phyloP scores from a whole-genome alignment of 2,888 invertebrate genomes.

The Drosophila borborema region DNA sequence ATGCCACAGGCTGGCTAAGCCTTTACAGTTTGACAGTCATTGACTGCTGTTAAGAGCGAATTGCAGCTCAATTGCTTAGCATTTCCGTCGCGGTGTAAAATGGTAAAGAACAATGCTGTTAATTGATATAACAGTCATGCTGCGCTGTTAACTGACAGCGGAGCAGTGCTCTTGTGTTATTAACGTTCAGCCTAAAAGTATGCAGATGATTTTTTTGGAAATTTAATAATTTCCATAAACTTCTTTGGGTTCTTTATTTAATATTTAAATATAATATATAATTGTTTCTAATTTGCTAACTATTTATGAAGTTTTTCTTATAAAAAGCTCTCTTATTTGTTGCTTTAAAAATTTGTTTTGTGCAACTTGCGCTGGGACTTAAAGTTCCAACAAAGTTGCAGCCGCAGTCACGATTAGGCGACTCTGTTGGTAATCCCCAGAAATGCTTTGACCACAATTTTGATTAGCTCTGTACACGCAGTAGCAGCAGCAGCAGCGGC shows the following conservation, averaged over 20 bases:
- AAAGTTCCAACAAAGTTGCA: constrained; percentile 24
- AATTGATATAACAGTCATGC: too few species aligned
- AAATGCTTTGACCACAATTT: constrained; percentile 48
- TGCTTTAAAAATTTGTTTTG: neutral
- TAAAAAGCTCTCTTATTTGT: neutral
- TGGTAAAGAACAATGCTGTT: neutral
- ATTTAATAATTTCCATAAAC: too few species aligned
- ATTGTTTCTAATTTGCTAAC: neutral
- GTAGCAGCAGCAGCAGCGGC: constrained; percentile 16
- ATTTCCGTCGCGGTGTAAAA: neutral
- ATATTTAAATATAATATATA: neutral
- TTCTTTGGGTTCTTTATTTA: neutral
- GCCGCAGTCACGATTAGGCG: constrained; percentile 38
- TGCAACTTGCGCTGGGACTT: constrained; percentile 5
- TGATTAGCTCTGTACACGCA: constrained; percentile 54
- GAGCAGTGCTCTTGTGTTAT: neutral
- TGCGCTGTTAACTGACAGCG: neutral
- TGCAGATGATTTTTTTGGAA: neutral
- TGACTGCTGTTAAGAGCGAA: neutral
- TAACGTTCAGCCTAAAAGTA: constrained; percentile 1
- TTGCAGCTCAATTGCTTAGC: neutral
- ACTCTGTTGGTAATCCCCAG: constrained; percentile 18
- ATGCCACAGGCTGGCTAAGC: neutral
- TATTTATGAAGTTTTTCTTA: too few species aligned
- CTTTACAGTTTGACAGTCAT: neutral